phyloP scores from a whole-genome alignment of 2,888 invertebrate species.

The Temnothorax rugatulus region DNA sequence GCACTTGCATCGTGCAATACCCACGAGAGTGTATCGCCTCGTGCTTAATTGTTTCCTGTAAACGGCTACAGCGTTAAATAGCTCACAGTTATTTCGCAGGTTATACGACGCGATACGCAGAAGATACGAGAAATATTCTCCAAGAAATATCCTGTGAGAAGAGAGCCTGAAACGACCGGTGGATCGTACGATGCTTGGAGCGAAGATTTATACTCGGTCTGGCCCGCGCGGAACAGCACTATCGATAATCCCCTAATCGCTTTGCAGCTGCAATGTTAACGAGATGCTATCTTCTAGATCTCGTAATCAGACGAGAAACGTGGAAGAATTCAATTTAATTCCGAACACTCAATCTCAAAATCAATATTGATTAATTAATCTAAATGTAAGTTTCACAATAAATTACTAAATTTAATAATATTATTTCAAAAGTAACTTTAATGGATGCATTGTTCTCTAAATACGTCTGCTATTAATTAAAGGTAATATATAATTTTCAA shows the following conservation, averaged over 20 bases:
- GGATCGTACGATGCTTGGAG: neutral
- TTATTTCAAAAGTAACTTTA: slow-evolving; percentile 3
- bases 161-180: neutral
- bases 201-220: slow-evolving; percentile 35
- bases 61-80: slow-evolving; percentile 60
- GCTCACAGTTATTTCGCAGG: slow-evolving; percentile 20
- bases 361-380: neutral
- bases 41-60: slow-evolving; percentile 73
- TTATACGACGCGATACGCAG: slow-evolving; percentile 27
- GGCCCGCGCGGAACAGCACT: neutral
- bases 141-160: neutral
- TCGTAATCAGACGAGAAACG: neutral
- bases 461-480: neutral
- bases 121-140: neutral
- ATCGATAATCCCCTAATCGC: slow-evolving; percentile 37
- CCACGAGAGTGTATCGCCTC: neutral
- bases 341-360: neutral
- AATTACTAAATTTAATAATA: neutral
- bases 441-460: neutral
- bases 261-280: slow-evolving; percentile 17
- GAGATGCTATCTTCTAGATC: neutral
- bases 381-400: neutral
- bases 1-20: neutral
- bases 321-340: slow-evolving; percentile 3
- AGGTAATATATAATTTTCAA: neutral